Base-by-base conservation (phyloP, 1,140 invertebrate genomes). In the Hydropsyche tenuis region DNA sequence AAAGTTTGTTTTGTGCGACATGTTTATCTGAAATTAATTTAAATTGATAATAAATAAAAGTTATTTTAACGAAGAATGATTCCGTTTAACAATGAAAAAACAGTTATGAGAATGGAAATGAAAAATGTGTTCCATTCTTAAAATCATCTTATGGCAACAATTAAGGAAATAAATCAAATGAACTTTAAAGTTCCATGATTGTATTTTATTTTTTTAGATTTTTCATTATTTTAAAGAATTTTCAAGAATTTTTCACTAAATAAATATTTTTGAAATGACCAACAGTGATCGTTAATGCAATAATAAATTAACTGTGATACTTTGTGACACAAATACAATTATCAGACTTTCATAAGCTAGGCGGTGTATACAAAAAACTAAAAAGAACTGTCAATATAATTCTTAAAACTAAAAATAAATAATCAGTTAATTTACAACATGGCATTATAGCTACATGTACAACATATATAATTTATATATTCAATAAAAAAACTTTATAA, bases 381-480 rank as follows among this genome's bases (percentile, higher is more conserved):
- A 25, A 60, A 25, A 60, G 9, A 4, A 20, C 18, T 60, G 25
- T 60, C 23, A 60, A 18, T 60, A 4, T 60, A 7, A 20, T 18
- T 48, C 66, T 72, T 75, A 73, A 63, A 37, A 27, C 30, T 73
- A 70, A 75, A 14, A 73, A 73, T 75, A 75, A 75, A 73, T 73
- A 75, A 45, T 75, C 30, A 37, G 27, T 69, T 73, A 73, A 73
- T 75, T 64, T 72, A 62, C 71, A 75, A 73, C 74, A 75, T 75
- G 74, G 74, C 74, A 16, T 75, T 73, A 42, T 43, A 16, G 71
- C 74, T 45, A 69, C 74, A 68, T 73, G 74, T 73, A 69, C 60
- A 18, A 51, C 14, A 48, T 51, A 23, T 48, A 69, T 51, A 48
- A 62, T 25, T 16, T 37, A 37, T 22, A 30, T 25, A 42, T 42